Conservation (phyloP, 2,113 vertebrate species). For the Channa maculata region DNA sequence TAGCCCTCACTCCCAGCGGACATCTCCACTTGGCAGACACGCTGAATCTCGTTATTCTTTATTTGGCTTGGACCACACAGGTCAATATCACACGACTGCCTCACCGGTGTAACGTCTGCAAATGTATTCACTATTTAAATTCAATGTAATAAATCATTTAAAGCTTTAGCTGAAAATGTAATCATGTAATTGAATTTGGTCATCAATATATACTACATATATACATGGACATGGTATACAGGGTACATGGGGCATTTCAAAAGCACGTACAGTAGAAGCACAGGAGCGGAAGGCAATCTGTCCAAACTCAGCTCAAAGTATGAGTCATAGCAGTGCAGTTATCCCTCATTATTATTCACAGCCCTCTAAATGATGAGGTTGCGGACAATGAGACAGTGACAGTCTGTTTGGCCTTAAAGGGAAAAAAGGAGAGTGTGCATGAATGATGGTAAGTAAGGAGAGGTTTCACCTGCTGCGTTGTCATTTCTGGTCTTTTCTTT, state of each 20-base stretch:
- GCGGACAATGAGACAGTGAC: slow-evolving; percentile 58
- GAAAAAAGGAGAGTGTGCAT: slow-evolving; percentile 29
- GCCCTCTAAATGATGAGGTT: slow-evolving; percentile 65
- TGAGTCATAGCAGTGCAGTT: slow-evolving; percentile 74
- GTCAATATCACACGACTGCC: slow-evolving; percentile 71
- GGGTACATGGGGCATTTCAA: slow-evolving; percentile 55
- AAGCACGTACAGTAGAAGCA: slow-evolving; percentile 19
- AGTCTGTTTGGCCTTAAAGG: slow-evolving; percentile 65
- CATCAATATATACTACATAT: slow-evolving; percentile 77
- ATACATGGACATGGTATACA: slow-evolving; percentile 45
- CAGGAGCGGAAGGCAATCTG: slow-evolving; percentile 70
- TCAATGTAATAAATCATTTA: slow-evolving; percentile 78
- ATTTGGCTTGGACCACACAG: slow-evolving; percentile 74
- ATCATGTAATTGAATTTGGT: slow-evolving; percentile 84
- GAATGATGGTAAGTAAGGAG: slow-evolving; percentile 32
- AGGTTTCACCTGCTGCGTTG: slow-evolving; percentile 46
- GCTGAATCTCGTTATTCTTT: slow-evolving; percentile 81
- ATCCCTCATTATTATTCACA: slow-evolving; percentile 76
- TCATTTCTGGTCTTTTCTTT: slow-evolving; percentile 15
- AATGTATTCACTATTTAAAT: slow-evolving; percentile 78
- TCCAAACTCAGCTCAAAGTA: slow-evolving; percentile 67
- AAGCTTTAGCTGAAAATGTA: slow-evolving; percentile 77
- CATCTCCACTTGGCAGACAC: slow-evolving; percentile 77
- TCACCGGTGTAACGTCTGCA: slow-evolving; percentile 58
- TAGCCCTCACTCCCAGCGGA: slow-evolving; percentile 71